Evolutionary conservation across 2,113 vertebrate species (phyloP).

Genomic region (Rhinolophus sinicus): DNA sequence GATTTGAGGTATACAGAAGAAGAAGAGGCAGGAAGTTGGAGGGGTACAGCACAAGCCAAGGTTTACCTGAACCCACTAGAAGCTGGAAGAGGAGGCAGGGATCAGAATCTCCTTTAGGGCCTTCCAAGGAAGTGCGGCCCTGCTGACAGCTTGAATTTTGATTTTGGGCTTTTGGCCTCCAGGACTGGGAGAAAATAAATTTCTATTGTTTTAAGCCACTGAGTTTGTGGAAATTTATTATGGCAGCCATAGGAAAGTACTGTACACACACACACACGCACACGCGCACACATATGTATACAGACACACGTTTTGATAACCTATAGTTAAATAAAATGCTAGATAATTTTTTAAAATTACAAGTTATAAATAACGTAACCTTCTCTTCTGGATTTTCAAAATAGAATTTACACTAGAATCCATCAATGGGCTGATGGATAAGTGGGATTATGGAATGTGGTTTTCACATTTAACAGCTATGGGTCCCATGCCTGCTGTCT

Average conservation of each 20-base stretch:
- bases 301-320: not conserved
- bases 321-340: not conserved
- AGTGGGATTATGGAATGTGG: not conserved
- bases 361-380: not conserved
- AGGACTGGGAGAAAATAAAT: not conserved
- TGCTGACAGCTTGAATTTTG: not conserved
- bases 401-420: not conserved
- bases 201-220: constrained; percentile 25
- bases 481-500: not conserved
- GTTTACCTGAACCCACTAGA: not conserved
- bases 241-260: not conserved
- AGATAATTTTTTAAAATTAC: not conserved
- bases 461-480: not conserved
- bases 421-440: not conserved
- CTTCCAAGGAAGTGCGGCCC: not conserved
- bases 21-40: not conserved
- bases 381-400: not conserved
- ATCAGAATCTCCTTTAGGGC: not conserved
- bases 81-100: not conserved
- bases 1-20: not conserved
- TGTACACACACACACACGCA: too few relatives aligned
- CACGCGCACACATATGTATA: too few relatives aligned
- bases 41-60: not conserved
- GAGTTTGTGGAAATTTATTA: not conserved
- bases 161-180: not conserved